Evolutionary conservation across 2,113 vertebrate genomes (phyloP).

Genomic region (Eidolon helvum): DNA sequence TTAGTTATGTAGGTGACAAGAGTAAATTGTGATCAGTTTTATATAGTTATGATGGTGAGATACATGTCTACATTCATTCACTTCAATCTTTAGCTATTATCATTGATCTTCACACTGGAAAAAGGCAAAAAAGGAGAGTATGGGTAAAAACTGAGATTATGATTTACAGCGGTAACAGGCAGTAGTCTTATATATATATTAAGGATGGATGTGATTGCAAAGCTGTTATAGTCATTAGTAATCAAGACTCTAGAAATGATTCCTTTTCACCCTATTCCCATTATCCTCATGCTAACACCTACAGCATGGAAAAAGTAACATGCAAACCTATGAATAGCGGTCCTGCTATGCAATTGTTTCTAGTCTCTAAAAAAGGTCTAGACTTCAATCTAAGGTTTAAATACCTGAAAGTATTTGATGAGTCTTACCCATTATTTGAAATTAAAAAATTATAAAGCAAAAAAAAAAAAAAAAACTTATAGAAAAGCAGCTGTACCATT

Average conservation of each 20-base stretch:
- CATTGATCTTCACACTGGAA: not conserved
- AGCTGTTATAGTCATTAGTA: not conserved
- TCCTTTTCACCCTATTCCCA: not conserved
- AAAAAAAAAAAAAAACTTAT: not conserved
- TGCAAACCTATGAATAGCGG: not conserved
- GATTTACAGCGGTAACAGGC: not conserved
- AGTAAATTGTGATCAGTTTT: not conserved
- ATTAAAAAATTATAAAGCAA: not conserved
- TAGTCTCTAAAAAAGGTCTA: not conserved
- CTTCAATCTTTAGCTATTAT: not conserved
- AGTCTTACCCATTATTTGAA: not conserved
- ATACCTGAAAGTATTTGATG: not conserved
- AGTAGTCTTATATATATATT: not conserved
- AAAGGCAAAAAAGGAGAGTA: not conserved
- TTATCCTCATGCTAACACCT: not conserved
- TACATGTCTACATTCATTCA: not conserved
- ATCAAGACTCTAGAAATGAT: not conserved
- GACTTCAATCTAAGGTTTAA: not conserved
- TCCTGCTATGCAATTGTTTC: not conserved
- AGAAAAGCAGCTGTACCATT: not conserved
- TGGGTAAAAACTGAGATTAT: not conserved
- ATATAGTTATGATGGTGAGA: not conserved
- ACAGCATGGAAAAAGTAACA: not conserved
- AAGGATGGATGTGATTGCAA: not conserved
- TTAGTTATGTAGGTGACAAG: not conserved